These are phyloP conservation scores for Cephonodes hylas DNA, from an alignment of 2,888 invertebrate species.

Conservation along the genomic window DNA sequence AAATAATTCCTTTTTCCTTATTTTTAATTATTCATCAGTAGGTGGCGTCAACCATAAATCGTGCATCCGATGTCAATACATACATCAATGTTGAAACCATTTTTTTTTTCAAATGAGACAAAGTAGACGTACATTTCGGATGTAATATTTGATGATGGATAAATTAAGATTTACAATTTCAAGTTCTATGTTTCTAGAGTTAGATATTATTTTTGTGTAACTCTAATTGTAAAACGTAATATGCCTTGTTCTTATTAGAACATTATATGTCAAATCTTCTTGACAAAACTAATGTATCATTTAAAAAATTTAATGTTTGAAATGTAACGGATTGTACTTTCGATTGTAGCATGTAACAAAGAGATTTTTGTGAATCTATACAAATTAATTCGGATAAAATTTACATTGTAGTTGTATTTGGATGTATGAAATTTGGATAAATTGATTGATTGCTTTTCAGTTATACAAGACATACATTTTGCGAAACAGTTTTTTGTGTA, in stretches of 20 bases:
- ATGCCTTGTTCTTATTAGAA: slow-evolving; percentile 9
- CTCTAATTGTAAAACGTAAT: slow-evolving; percentile 5
- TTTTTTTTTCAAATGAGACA: too few species aligned
- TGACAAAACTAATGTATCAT: background rate
- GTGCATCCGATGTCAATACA: too few species aligned
- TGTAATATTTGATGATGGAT: too few species aligned
- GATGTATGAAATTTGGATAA: background rate
- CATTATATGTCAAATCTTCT: background rate
- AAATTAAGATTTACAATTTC: slow-evolving; percentile 17
- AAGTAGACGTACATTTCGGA: background rate
- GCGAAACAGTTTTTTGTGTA: too few species aligned
- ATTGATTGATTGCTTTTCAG: background rate
- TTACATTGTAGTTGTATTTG: slow-evolving; percentile 1
- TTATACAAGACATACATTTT: too few species aligned
- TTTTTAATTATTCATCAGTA: too few species aligned
- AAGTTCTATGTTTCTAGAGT: background rate
- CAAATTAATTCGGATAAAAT: slow-evolving; percentile 5
- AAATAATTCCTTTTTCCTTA: too few species aligned
- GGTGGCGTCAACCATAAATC: too few species aligned
- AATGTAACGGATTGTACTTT: slow-evolving; percentile 7
- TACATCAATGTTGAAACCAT: too few species aligned
- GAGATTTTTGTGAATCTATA: slow-evolving; percentile 8
- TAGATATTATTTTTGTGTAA: background rate
- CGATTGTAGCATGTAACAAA: slow-evolving; percentile 5
- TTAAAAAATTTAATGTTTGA: background rate